Percentiles rank a stretch among this genome's conserved stretches.
These are phyloP conservation scores for Antheraea yamamai DNA, from an alignment of 2,888 invertebrate species.

Conservation along the genomic window DNA sequence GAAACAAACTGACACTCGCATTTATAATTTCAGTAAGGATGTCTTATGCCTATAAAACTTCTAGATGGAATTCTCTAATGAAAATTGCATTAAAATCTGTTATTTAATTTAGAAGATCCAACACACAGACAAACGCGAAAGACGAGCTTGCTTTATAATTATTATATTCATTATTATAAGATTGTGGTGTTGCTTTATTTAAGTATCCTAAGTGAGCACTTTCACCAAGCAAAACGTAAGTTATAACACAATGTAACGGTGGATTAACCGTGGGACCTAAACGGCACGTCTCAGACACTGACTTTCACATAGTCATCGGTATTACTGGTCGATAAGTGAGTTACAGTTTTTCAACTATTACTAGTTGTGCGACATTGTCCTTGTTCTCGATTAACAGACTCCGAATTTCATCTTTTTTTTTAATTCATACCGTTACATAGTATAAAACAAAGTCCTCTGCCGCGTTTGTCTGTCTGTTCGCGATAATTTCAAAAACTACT, in stretches of 20 bases:
- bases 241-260: background rate
- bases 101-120: no score
- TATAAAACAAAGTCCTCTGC: no score
- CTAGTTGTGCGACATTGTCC: background rate
- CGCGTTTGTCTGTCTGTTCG: no score
- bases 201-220: background rate
- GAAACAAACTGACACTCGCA: no score
- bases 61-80: no score
- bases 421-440: background rate
- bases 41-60: no score
- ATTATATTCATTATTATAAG: background rate
- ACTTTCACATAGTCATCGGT: conserved; percentile 10
- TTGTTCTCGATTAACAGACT: background rate
- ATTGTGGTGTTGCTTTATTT: background rate
- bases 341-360: background rate
- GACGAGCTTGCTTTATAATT: background rate
- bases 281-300: conserved; percentile 5
- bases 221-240: conserved; percentile 8
- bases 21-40: no score
- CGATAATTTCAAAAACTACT: no score
- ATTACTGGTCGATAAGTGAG: background rate
- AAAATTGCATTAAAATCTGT: no score
- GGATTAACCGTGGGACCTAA: conserved; percentile 8
- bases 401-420: background rate
- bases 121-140: no score